Percentiles rank a stretch among this genome's conserved stretches.
Conservation (phyloP, 2,888 invertebrate genomes). For the Autographa gamma region DNA sequence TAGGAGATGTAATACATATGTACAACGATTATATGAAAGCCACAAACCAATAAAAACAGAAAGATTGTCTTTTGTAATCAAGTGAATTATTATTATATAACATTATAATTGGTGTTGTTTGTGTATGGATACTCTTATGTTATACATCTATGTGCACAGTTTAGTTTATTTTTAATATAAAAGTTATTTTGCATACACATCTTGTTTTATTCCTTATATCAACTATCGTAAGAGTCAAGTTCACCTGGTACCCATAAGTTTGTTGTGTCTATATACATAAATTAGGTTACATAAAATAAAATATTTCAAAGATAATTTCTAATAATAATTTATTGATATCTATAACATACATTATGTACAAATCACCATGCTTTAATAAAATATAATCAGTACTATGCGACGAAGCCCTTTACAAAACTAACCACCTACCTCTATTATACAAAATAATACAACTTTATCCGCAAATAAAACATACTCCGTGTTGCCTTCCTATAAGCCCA, state of each 20-base stretch:
- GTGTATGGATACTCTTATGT: constrained; percentile 43
- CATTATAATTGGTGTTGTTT: constrained; percentile 23
- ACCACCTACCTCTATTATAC: constrained; percentile 56
- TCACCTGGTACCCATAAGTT: too few species aligned
- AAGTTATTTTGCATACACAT: constrained; percentile 65
- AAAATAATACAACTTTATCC: constrained; percentile 59
- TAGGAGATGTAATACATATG: background rate
- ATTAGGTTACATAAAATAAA: too few species aligned
- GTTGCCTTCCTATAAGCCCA: constrained; percentile 9
- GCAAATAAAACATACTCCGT: constrained; percentile 41
- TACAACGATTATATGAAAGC: background rate
- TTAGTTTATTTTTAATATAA: constrained; percentile 51
- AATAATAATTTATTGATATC: constrained; percentile 77
- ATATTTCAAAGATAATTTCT: constrained; percentile 44
- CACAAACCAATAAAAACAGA: background rate
- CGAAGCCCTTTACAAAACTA: constrained; percentile 52
- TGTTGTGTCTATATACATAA: too few species aligned
- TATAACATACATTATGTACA: constrained; percentile 86
- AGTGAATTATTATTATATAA: background rate
- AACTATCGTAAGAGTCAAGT: background rate
- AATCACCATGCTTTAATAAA: constrained; percentile 77
- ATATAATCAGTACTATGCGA: constrained; percentile 67
- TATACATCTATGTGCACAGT: constrained; percentile 40
- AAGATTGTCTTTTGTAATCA: background rate
- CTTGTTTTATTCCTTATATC: constrained; percentile 30